Base-by-base conservation (phyloP, 2,113 vertebrate species). In the Xenopus borealis region DNA sequence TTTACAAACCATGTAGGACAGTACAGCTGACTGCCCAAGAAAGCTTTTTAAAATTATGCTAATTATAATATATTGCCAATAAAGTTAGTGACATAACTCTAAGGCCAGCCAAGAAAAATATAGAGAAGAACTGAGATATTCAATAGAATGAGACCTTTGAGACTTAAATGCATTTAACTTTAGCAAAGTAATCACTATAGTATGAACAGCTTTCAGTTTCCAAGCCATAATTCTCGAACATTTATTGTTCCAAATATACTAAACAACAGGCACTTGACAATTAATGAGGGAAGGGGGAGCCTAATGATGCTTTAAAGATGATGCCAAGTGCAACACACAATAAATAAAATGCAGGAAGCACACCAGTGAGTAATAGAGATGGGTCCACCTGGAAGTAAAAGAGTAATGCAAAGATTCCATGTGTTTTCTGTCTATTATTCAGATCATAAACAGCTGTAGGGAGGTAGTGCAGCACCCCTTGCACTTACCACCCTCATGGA, bases 181-280 rank as follows among this genome's bases (percentile, higher is more conserved):
- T 18, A 18, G 18, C 6, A 58, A 27, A 50, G 20, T 50, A 59
- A 67, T 70, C 46, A 67, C n/a, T 59, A 30, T 45, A 45, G 58
- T 58, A 59, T 40, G 17, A 69, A 44, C 68, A n/a, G 14, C 52
- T 63, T 63, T n/a, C 47, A 63, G 46, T 10, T 66, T 66, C 63
- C 40, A 12, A 66, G 46, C 18, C 16, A 46, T 23, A 20, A 45
- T 47, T 67, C 65, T 52, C 45, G 23, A 16, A 50, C 23, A 13
- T 46, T 40, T 40, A 44, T 45, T n/a, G 45, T 18, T 46, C 9
- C n/a, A 45, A 45, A 45, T 46, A 66, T 17, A 66, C n/a, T 66
- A 66, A 66, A 66, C 12, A 46, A 66, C 7, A 46, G 40, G n/a
- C 14, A 19, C 18, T 66, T 18, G 10, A 19, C 12, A 66, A 66